Percentiles rank a stretch among this genome's conserved stretches.
phyloP scores from a whole-genome alignment of 1,140 invertebrate species.

The Palaemon carinicauda region DNA sequence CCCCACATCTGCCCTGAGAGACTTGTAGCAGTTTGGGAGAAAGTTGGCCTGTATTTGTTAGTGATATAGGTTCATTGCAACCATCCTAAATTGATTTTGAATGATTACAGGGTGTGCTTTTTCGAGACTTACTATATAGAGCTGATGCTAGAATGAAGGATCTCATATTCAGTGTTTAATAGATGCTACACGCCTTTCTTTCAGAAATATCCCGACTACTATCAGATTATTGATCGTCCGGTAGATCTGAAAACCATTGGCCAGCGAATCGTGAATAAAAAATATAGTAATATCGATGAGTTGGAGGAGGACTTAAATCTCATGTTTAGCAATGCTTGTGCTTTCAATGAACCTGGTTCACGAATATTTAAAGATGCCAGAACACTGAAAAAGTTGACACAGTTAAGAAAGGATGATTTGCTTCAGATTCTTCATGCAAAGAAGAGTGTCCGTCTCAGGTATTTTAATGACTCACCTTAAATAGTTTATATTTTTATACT shows the following conservation, averaged over 20 bases:
- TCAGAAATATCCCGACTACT: conserved; percentile 94
- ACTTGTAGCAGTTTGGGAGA: no score
- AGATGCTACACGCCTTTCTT: no score
- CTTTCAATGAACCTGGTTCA: conserved; percentile 96
- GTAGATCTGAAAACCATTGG: conserved; percentile 95
- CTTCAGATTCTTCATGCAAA: conserved; percentile 67
- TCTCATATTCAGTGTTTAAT: no score
- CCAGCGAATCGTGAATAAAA: conserved; percentile 85
- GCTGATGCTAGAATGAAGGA: no score
- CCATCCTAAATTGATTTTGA: background rate
- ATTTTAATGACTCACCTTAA: background rate
- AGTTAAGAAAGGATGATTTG: conserved; percentile 73
- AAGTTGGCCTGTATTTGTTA: no score
- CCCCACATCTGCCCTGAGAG: no score
- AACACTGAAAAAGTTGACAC: conserved; percentile 80
- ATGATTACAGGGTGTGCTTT: background rate
- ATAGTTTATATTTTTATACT: background rate
- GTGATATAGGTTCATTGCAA: no score
- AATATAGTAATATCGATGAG: conserved; percentile 79
- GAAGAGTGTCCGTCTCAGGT: conserved; percentile 70
- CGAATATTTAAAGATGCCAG: conserved; percentile 97
- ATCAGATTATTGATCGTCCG: conserved; percentile 92
- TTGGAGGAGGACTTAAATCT: conserved; percentile 90
- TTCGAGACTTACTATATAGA: no score
- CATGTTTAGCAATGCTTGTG: conserved; percentile 94